A percentile compares a stretch with the other conserved stretches of the same genome.
Evolutionary conservation across 2,797 vertebrate genomes (phyloP).

Genomic region (Diceros bicornis): DNA sequence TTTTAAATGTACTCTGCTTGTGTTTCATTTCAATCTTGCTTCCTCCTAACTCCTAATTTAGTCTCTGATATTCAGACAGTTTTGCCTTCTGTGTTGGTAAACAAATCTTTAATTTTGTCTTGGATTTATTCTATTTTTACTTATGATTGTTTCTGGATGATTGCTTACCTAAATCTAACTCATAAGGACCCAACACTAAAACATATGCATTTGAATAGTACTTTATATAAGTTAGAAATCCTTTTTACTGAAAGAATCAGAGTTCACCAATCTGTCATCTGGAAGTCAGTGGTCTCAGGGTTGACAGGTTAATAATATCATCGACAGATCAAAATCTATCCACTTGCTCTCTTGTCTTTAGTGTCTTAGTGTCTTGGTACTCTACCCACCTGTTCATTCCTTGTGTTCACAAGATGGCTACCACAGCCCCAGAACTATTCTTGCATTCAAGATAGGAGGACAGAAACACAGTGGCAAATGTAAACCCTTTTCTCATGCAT

Average conservation of each 20-base stretch:
- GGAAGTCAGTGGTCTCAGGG: neutral
- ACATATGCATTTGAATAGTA: neutral
- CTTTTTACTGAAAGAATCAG: neutral
- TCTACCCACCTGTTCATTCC: neutral
- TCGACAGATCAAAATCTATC: neutral
- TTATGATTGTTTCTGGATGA: slow-evolving; percentile 11
- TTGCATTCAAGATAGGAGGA: neutral
- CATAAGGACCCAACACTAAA: neutral
- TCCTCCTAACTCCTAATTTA: neutral
- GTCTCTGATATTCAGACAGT: neutral
- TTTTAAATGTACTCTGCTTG: neutral
- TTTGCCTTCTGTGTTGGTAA: neutral
- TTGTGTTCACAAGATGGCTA: neutral
- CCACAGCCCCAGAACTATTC: neutral
- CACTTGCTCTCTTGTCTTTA: neutral
- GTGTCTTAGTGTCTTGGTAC: neutral
- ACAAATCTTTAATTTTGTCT: neutral
- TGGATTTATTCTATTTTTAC: neutral
- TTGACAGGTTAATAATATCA: neutral
- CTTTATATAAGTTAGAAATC: neutral
- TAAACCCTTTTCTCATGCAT: neutral
- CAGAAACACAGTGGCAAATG: neutral
- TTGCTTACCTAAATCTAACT: neutral
- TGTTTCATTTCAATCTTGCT: neutral
- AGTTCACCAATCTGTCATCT: neutral